These are phyloP conservation scores for Strigops habroptila DNA, from an alignment of 2,113 vertebrate genomes.

Conservation along the genomic window DNA sequence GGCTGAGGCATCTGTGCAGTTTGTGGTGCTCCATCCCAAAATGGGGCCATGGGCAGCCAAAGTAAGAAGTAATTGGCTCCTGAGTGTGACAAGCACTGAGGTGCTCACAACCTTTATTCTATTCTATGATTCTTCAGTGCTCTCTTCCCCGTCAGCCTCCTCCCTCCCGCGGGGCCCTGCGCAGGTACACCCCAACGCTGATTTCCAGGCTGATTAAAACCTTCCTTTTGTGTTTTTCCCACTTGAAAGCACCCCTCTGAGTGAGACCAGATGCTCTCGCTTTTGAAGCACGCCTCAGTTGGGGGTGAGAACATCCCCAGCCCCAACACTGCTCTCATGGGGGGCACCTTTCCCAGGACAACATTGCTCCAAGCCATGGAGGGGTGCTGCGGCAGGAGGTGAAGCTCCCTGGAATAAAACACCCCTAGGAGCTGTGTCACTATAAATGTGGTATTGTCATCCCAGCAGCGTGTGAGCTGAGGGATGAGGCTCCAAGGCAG, in stretches of 20 bases:
- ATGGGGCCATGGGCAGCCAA: not conserved
- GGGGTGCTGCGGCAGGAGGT: not conserved
- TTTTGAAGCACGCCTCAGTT: not conserved
- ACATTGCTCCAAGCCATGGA: not conserved
- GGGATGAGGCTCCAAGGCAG: not conserved
- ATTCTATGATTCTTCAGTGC: not conserved
- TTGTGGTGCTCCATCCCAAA: not conserved
- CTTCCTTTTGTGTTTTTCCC: not conserved
- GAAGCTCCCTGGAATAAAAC: not conserved
- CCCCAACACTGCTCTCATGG: not conserved
- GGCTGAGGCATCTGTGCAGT: not conserved
- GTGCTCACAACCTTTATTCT: not conserved
- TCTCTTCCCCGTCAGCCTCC: not conserved
- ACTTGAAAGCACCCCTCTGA: not conserved
- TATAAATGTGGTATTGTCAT: conserved; percentile 6
- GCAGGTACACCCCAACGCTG: not conserved
- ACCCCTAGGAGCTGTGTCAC: not conserved
- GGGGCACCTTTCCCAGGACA: not conserved
- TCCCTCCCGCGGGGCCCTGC: not conserved
- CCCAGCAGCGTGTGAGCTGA: not conserved
- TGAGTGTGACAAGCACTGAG: not conserved
- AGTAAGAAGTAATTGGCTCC: not conserved
- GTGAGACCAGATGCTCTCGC: not conserved
- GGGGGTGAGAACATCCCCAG: not conserved
- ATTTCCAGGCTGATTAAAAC: not conserved